Evolutionary conservation across 2,113 vertebrate genomes (phyloP).

Genomic region (Verasper variegatus): DNA sequence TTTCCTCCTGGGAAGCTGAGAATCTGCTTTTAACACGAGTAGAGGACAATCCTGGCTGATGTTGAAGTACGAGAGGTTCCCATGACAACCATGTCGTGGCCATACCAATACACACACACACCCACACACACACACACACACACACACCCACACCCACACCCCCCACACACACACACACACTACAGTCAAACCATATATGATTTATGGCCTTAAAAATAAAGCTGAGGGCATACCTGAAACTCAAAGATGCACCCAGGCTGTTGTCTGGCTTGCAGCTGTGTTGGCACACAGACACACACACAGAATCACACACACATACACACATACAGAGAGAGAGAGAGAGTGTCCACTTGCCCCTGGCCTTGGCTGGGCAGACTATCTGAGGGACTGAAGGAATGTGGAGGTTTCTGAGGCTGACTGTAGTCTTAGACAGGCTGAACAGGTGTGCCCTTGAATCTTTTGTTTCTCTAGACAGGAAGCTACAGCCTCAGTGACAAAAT

Average conservation of each 20-base stretch:
- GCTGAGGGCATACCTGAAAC: conserved; percentile 22
- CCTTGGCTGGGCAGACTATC: conserved; percentile 33
- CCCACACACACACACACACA: conserved; percentile 10
- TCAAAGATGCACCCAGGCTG: conserved; percentile 29
- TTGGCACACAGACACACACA: conserved; percentile 2
- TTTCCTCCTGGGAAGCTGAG: neutral
- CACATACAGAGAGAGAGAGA: conserved; percentile 5
- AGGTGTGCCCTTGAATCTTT: neutral
- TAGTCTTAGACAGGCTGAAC: neutral
- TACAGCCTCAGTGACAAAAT: neutral
- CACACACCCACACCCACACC: no score
- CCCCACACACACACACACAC: no score
- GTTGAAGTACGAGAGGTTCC: no score
- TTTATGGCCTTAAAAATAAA: conserved; percentile 46
- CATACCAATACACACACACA: neutral
- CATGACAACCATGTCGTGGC: neutral
- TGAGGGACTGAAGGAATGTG: conserved; percentile 61
- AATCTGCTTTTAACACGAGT: no score
- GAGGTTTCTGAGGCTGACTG: conserved; percentile 33
- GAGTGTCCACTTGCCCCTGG: conserved; percentile 20
- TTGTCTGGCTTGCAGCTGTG: conserved; percentile 45
- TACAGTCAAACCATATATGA: conserved; percentile 3
- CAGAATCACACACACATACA: neutral
- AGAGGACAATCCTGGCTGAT: no score
- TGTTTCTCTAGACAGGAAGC: neutral